These are phyloP conservation scores for Plagiodera versicolora DNA, from an alignment of 2,888 invertebrate genomes.

Conservation along the genomic window DNA sequence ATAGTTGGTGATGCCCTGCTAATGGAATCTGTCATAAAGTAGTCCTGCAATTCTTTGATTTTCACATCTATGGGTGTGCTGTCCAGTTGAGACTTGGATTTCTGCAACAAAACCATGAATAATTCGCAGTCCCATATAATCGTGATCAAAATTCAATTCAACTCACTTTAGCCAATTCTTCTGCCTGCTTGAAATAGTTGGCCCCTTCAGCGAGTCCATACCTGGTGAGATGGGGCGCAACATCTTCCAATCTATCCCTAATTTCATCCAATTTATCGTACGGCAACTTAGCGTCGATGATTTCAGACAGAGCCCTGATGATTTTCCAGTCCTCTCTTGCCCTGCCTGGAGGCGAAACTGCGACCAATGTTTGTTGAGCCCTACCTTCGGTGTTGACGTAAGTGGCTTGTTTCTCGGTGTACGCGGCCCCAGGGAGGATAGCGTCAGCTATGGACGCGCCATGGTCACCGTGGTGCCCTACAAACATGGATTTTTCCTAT, in stretches of 20 bases:
- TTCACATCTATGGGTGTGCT: slow-evolving; percentile 67
- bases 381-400: slow-evolving; percentile 98
- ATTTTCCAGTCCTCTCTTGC: slow-evolving; percentile 99
- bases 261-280: slow-evolving; percentile 88
- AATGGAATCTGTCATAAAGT: slow-evolving; percentile 95
- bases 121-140: no score
- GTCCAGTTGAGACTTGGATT: slow-evolving; percentile 45
- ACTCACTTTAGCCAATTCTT: slow-evolving; percentile 69
- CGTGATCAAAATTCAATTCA: background rate
- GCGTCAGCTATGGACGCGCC: slow-evolving; percentile 93
- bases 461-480: slow-evolving; percentile 94
- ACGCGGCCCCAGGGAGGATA: slow-evolving; percentile 93
- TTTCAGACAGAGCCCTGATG: slow-evolving; percentile 93
- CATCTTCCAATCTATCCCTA: slow-evolving; percentile 71
- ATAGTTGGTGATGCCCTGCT: slow-evolving; percentile 96
- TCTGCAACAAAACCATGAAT: slow-evolving; percentile 45
- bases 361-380: slow-evolving; percentile 85
- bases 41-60: slow-evolving; percentile 78
- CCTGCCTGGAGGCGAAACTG: slow-evolving; percentile 88
- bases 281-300: slow-evolving; percentile 65
- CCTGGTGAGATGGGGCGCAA: slow-evolving; percentile 86
- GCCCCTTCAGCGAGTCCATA: slow-evolving; percentile 84
- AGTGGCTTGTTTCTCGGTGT: slow-evolving; percentile 97
- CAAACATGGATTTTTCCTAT: background rate
- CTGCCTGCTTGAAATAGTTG: slow-evolving; percentile 80